Evolutionary conservation across 2,113 vertebrate genomes (phyloP).

Genomic region (Chlamydotis undulata): DNA sequence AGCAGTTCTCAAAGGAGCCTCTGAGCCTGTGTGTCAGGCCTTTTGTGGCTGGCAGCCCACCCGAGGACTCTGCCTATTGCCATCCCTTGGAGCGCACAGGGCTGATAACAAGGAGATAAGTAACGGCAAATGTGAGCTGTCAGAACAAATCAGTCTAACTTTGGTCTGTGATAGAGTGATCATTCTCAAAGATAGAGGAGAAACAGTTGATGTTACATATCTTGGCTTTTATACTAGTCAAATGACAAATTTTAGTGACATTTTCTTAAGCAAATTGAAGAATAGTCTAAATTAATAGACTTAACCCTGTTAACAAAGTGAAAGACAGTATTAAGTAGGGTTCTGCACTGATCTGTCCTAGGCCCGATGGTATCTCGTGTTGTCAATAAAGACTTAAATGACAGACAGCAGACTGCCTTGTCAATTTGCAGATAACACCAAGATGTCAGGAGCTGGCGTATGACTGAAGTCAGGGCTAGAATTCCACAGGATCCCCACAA

Average conservation of each 20-base stretch:
- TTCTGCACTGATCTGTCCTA: background rate
- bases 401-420: background rate
- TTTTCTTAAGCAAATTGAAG: slow-evolving; percentile 16
- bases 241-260: slow-evolving; percentile 6
- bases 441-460: background rate
- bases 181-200: slow-evolving; percentile 6
- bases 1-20: background rate
- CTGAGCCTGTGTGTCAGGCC: background rate
- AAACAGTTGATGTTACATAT: background rate
- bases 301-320: background rate
- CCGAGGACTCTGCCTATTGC: background rate
- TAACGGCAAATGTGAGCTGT: background rate
- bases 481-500: background rate
- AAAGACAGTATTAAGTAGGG: background rate
- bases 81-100: background rate
- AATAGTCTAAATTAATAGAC: background rate
- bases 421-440: background rate
- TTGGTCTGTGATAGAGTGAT: background rate
- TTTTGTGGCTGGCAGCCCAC: background rate
- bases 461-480: background rate
- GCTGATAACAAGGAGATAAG: background rate
- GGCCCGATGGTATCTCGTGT: background rate
- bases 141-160: slow-evolving; percentile 27
- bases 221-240: background rate
- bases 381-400: background rate